Evolutionary conservation across 2,888 invertebrate species (phyloP).

Genomic region (Tenodera sinensis): DNA sequence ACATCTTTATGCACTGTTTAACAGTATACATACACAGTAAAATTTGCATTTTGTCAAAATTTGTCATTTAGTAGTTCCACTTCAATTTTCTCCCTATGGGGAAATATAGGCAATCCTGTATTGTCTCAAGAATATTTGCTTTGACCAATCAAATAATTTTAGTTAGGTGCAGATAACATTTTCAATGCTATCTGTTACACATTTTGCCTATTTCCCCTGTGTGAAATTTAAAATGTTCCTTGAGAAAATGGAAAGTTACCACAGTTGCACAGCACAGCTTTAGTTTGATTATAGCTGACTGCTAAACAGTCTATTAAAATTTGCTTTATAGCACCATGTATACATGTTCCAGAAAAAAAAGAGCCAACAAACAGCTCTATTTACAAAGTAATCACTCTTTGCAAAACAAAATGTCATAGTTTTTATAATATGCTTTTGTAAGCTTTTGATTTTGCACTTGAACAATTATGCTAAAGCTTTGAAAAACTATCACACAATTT

Average conservation of each 20-base stretch:
- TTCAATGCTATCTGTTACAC: no score
- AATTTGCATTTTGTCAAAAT: no score
- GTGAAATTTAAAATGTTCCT: not conserved
- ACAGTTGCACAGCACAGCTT: not conserved
- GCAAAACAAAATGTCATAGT: not conserved
- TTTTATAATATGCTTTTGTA: not conserved
- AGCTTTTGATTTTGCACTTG: not conserved
- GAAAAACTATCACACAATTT: conserved; percentile 27
- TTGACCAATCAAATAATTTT: not conserved
- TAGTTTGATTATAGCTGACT: not conserved
- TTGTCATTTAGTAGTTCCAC: no score
- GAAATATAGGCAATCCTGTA: no score
- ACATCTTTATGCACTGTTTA: no score
- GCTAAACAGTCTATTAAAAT: not conserved
- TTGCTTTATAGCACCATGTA: not conserved
- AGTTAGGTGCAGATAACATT: not conserved
- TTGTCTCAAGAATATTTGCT: no score
- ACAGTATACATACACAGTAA: no score
- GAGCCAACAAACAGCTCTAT: not conserved
- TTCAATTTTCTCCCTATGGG: no score
- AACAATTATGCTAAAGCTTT: not conserved
- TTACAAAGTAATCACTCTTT: not conserved
- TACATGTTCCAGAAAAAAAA: not conserved
- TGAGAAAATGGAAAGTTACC: not conserved
- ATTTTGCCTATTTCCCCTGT: not conserved